phyloP scores from a whole-genome alignment of 2,888 invertebrate genomes.

The Brenthis daphne region DNA sequence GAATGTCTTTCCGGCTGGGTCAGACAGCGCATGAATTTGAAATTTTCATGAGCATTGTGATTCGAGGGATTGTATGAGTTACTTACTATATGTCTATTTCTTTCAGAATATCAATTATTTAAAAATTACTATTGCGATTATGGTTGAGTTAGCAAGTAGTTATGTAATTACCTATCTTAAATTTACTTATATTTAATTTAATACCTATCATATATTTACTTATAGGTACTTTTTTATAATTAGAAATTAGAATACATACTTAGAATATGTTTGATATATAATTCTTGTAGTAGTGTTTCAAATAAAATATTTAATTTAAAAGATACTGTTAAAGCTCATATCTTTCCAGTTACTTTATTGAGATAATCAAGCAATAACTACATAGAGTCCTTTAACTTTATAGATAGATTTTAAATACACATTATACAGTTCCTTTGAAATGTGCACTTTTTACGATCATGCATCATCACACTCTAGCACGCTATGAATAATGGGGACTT shows the following conservation, averaged over 20 bases:
- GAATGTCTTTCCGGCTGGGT: slow-evolving; percentile 17
- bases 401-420: neutral
- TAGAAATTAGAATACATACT: too few species aligned
- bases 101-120: neutral
- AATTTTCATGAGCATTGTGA: slow-evolving; percentile 16
- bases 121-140: too few species aligned
- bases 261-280: too few species aligned
- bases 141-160: too few species aligned
- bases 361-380: neutral
- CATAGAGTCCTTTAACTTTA: neutral
- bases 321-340: too few species aligned
- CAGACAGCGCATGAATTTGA: slow-evolving; percentile 7
- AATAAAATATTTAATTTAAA: too few species aligned
- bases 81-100: neutral
- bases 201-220: too few species aligned
- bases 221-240: too few species aligned
- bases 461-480: slow-evolving; percentile 21
- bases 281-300: too few species aligned
- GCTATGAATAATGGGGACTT: slow-evolving; percentile 21
- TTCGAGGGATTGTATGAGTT: slow-evolving; percentile 9
- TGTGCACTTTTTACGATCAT: slow-evolving; percentile 22
- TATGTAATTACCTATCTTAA: too few species aligned
- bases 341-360: too few species aligned
- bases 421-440: slow-evolving; percentile 11
- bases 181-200: too few species aligned